phyloP scores from a whole-genome alignment of 2,888 invertebrate species.

The Leuctra nigra region DNA sequence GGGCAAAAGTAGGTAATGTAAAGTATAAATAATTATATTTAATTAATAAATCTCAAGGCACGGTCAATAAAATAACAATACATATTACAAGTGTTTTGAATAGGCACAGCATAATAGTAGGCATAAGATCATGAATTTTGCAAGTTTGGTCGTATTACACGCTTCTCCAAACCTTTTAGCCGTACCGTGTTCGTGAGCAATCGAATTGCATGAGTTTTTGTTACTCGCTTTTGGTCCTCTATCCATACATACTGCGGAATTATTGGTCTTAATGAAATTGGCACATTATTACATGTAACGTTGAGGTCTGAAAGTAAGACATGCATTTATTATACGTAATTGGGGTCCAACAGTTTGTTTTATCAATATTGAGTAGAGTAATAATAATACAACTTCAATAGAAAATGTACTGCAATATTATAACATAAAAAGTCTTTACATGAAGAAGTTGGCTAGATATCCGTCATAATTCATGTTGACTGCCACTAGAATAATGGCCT shows the following conservation, averaged over 20 bases:
- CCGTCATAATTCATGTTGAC: too few species aligned
- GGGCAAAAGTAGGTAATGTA: too few species aligned
- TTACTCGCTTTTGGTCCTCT: constrained; percentile 30
- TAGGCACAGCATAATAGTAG: too few species aligned
- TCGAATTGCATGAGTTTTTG: constrained; percentile 34
- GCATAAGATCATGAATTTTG: not conserved
- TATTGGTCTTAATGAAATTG: constrained; percentile 33
- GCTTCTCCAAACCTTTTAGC: constrained; percentile 32
- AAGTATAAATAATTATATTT: too few species aligned
- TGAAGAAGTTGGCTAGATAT: too few species aligned
- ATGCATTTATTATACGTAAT: not conserved
- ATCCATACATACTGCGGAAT: constrained; percentile 30
- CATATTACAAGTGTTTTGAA: too few species aligned
- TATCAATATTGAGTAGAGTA: too few species aligned
- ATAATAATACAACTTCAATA: too few species aligned
- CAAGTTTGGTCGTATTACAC: not conserved
- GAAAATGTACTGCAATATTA: not conserved
- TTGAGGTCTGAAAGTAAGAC: constrained; percentile 32
- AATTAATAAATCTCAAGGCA: too few species aligned
- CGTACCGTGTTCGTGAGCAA: constrained; percentile 33
- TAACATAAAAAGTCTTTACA: not conserved
- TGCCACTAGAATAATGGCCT: too few species aligned
- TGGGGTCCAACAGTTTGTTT: too few species aligned
- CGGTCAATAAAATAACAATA: too few species aligned
- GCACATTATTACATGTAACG: constrained; percentile 34